Percentiles rank a stretch among this genome's conserved stretches.
Evolutionary conservation across 2,797 vertebrate genomes (phyloP).

Genomic region (Danio jaintianensis): DNA sequence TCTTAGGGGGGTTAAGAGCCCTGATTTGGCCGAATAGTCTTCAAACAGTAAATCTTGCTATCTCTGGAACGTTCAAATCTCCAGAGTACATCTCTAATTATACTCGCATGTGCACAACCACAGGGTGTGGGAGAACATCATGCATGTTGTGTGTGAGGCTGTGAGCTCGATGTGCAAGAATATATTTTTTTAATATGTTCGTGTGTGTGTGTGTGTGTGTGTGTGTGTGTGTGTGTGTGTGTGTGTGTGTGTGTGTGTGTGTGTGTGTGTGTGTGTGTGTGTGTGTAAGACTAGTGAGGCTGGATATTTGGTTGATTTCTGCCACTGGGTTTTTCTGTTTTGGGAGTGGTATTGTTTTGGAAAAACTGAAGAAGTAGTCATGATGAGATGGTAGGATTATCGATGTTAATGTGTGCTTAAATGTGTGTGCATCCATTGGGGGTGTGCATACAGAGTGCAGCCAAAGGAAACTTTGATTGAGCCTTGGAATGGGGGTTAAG

Average conservation of each 20-base stretch:
- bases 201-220: too few relatives aligned
- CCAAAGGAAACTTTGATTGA: constrained; percentile 49
- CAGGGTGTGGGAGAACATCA: constrained; percentile 31
- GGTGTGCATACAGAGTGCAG: constrained; percentile 44
- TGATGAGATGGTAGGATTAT: constrained; percentile 10
- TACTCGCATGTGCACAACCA: constrained; percentile 40
- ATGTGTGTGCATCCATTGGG: constrained; percentile 28
- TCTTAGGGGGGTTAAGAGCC: constrained; percentile 24
- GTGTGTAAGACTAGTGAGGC: neutral
- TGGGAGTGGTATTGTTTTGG: constrained; percentile 17
- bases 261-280: too few relatives aligned
- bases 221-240: neutral
- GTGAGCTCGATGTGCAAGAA: constrained; percentile 1
- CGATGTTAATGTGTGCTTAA: constrained; percentile 5
- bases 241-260: neutral
- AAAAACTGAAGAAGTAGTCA: constrained; percentile 11
- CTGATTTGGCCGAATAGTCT: constrained; percentile 42
- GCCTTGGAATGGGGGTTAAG: constrained; percentile 42
- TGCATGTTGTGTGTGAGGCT: constrained; percentile 24
- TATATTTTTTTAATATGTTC: constrained; percentile 7
- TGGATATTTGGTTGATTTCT: neutral
- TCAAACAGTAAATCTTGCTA: constrained; percentile 60
- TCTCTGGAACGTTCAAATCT: constrained; percentile 50
- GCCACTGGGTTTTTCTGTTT: constrained; percentile 16
- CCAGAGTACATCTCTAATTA: constrained; percentile 50